phyloP scores from a whole-genome alignment of 2,797 vertebrate species.

The Cyclura pinguis region DNA sequence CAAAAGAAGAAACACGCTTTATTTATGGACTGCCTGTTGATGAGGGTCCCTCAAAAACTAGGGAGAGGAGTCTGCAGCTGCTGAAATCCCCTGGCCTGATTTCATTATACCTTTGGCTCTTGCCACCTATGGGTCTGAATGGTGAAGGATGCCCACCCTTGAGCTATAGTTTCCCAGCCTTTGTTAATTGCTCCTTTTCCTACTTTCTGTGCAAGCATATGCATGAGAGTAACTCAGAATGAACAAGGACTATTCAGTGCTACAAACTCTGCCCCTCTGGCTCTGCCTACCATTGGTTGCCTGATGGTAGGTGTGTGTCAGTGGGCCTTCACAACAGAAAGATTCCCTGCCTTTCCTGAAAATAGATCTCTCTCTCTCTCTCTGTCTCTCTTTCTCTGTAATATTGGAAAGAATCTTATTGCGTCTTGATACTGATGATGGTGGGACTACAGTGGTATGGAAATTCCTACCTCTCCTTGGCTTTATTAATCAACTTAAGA shows the following conservation, averaged over 20 bases:
- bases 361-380: background rate
- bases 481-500: background rate
- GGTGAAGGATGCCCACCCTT: background rate
- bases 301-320: too few relatives aligned
- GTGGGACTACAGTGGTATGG: background rate
- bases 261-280: background rate
- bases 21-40: background rate
- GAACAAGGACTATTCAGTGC: background rate
- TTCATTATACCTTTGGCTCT: too few relatives aligned
- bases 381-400: background rate
- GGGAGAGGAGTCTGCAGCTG: background rate
- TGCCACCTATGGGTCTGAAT: too few relatives aligned
- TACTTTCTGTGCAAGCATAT: background rate
- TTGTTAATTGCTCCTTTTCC: background rate
- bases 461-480: background rate
- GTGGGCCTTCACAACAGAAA: background rate
- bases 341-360: background rate
- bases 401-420: background rate
- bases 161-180: background rate
- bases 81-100: background rate
- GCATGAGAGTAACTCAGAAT: background rate
- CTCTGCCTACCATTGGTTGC: too few relatives aligned
- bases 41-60: background rate
- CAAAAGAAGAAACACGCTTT: background rate
- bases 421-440: too few relatives aligned